Conservation (phyloP, 2,113 vertebrate species). For the Herpetotheres cachinnans region DNA sequence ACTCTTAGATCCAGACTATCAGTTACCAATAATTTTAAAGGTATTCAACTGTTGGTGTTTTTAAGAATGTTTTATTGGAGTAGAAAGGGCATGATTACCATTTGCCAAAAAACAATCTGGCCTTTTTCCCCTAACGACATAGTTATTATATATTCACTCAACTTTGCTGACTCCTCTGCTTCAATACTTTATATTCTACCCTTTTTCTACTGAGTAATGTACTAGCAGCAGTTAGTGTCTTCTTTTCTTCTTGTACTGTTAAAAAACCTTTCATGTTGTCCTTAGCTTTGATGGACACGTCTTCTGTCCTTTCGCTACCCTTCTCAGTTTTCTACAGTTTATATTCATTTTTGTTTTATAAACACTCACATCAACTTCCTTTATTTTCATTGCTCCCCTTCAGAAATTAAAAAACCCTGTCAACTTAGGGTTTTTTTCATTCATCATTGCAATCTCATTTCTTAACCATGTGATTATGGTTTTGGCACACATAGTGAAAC, state of each 20-base stretch:
- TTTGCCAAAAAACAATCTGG: neutral
- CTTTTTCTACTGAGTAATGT: neutral
- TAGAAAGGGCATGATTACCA: neutral
- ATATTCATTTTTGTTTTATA: neutral
- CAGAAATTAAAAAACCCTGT: neutral
- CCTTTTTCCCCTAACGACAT: neutral
- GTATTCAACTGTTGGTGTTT: neutral
- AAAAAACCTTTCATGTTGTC: neutral
- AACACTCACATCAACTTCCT: neutral
- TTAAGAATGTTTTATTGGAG: neutral
- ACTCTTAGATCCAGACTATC: neutral
- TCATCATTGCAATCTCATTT: neutral
- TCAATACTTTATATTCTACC: neutral
- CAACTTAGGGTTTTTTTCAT: rapidly evolving
- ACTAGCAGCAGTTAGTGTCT: neutral
- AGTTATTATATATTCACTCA: neutral
- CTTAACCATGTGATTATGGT: neutral
- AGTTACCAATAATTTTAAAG: neutral
- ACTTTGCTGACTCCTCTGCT: neutral
- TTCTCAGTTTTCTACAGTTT: neutral
- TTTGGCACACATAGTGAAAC: neutral
- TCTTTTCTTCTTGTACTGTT: neutral
- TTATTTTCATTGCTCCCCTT: neutral
- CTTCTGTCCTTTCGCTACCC: neutral
- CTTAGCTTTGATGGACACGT: neutral